phyloP scores from a whole-genome alignment of 1,140 invertebrate species.

The Brachionus calyciflorus region DNA sequence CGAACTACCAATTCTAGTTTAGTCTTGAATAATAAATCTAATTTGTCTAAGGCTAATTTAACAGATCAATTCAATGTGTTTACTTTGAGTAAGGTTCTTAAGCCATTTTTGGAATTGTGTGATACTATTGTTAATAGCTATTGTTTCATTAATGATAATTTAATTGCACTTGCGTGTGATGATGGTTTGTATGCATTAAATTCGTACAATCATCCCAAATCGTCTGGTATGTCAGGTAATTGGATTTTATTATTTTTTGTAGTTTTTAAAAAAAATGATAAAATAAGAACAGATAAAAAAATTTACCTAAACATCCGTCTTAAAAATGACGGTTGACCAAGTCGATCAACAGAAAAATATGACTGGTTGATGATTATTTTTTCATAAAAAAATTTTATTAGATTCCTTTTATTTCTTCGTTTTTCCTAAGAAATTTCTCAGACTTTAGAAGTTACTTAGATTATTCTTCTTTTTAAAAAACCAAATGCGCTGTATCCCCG shows the following conservation, averaged over 20 bases:
- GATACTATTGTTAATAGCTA: conserved; percentile 44
- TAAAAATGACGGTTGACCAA: too few relatives aligned
- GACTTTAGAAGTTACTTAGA: too few relatives aligned
- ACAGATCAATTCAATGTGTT: conserved; percentile 33
- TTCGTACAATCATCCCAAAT: conserved; percentile 39
- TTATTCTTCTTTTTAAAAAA: too few relatives aligned
- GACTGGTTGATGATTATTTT: not conserved
- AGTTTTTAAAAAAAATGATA: not conserved
- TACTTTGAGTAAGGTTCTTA: conserved; percentile 17
- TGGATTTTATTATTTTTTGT: not conserved
- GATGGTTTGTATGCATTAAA: conserved; percentile 44
- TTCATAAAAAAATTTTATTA: not conserved
- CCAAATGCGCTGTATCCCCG: too few relatives aligned
- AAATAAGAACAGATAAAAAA: too few relatives aligned
- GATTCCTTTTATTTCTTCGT: too few relatives aligned
- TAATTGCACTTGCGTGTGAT: conserved; percentile 42
- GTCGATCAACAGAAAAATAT: too few relatives aligned
- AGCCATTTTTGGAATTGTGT: conserved; percentile 39
- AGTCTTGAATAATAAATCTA: conserved; percentile 20
- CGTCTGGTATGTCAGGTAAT: conserved; percentile 25
- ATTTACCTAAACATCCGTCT: too few relatives aligned
- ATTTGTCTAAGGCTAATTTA: not conserved
- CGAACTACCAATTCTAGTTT: conserved; percentile 11
- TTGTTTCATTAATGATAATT: conserved; percentile 45
- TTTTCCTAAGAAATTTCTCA: too few relatives aligned